Evolutionary conservation across 2,113 vertebrate genomes (phyloP), one percentile per base, ranked within the genome.

Genomic region (Hippocampus guttulatus): DNA sequence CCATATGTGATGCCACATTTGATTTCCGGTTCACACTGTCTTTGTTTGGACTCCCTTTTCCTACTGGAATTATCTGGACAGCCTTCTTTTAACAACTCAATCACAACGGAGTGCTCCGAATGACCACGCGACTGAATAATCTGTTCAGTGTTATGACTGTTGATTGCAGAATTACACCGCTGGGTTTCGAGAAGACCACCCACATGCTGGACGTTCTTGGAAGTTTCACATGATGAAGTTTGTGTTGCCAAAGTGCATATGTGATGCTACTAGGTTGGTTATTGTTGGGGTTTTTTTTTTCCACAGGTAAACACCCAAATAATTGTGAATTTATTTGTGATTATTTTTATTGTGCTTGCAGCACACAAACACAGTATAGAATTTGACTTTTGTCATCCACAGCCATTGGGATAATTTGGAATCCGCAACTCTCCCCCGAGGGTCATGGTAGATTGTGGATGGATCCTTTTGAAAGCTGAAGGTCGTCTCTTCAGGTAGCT

Each of bases 1-100:
- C 96, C 95, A 97, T 94, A 96, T 96, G 95, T 93, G 94, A 94
- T 94, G 94, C 94, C 95, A 95, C 94, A 93, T 94, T 92, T 92
- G 95, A 95, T 97, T 96, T 98, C 95, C 93, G 93, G 94, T 93
- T 75, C 89, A 92, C 92, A 91, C 89, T 90, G 87, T 94, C 93
- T 94, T 90, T 91, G 92, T 93, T 40, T 43, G 30, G 52, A 33
- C 20, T 15, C 21, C 14, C 18, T 10, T 4, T 67, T 71, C 67
- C 70, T 64, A 63, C 62, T 55, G 47, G 0, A 23, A 8, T 94
- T 93, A 89, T 89, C 93, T 92, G 91, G 91, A 92, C 91, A 92
- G 93, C 92, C 54, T 30, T n/a, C 55, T 40, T 63, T 12, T 1
- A 4, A 33, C 54, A 25, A 30, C n/a, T 8, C 8, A 52, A 52